Base-by-base conservation (phyloP, 2,888 invertebrate genomes). In the Hypena proboscidalis region DNA sequence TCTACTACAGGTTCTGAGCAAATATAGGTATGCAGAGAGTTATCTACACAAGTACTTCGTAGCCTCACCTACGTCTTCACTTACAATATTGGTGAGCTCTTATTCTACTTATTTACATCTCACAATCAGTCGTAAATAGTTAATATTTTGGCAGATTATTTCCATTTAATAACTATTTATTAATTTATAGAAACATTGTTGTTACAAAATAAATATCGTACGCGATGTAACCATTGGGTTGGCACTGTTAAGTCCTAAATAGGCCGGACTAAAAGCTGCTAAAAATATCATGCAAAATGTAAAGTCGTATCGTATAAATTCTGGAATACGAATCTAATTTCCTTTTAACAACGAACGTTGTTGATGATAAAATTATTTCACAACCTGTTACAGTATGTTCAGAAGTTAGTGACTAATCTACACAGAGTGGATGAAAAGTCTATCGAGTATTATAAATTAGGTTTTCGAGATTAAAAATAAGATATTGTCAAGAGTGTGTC, bases 121-220 rank as follows among this genome's bases (percentile, higher is more conserved):
- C 86, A 88, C 88, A 85, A 83, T 90, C 90, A 90, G 90, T 90
- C 90, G 83, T 86, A 88, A 80, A 74, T 77, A 74, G 74, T 83
- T 80, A 78, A 80, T 82, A 83, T 83, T 87, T 89, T 88, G 87
- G 89, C 87, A 87, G 83, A 84, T 74, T 78, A 75, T 74, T 74
- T 79, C 71, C 67, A 70, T 75, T 73, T 76, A 64, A 64, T 66
- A 67, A 67, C 67, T 70, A 75, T 70, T 69, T 58, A 50, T 61
- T 65, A 67, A 66, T 59, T n/a, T 68, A 71, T 55, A 67, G 65
- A 68, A 70, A 58, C 58, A 58, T 71, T 58, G 67, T 61, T 67
- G 52, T 64, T 61, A 67, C 62, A 66, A 67, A 65, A 70, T 66
- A 70, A 65, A 65, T 70, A 67, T 58, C 61, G 70, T 74, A 74